Base-by-base conservation (phyloP, 1,140 invertebrate genomes). In the Mizuhopecten yessoensis region DNA sequence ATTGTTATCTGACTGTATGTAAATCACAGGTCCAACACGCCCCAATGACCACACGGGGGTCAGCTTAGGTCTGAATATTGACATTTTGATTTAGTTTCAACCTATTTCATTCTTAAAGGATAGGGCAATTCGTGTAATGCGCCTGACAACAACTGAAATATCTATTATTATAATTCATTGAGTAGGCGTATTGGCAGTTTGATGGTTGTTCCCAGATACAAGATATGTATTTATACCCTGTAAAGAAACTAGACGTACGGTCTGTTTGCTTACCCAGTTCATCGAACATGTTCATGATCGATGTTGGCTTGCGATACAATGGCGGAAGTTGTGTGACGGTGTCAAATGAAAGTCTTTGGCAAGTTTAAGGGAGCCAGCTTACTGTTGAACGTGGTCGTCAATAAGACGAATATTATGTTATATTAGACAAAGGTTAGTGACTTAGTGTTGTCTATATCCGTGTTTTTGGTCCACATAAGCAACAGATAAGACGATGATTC, bases 401-500 rank as follows among this genome's bases (percentile, higher is more conserved):
- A n/a, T n/a, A 75, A n/a, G 9, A 75, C 11, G 57, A 29, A 17
- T 75, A 17, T 75, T 5, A 29, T 5, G 57, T 5, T 75, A n/a
- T n/a, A 75, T 75, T 23, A 29, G 1, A 29, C 29, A 17, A 29
- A 29, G n/a, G 57, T 29, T 2, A 75, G 7, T 75, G 36, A 7
- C 29, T 7, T 45, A 45, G 17, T 1, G 42, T 45, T 39, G 5
- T 7, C 42, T 45, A 75, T 29, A n/a, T 75, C 57, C 57, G 5
- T 29, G 17, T 13, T 5, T 75, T n/a, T 29, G 57, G 11, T 29
- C 57, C 57, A 75, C 57, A 75, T 75, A 75, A 13, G 57, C 57
- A 75, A 75, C n/a, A 23, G 57, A 75, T 75, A 75, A 75, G 57
- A 75, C 57, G 57, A 29, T n/a, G 17, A n/a, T n/a, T n/a, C 57